These are phyloP conservation scores for Melierax canorus DNA, from an alignment of 2,113 vertebrate genomes.

Conservation along the genomic window DNA sequence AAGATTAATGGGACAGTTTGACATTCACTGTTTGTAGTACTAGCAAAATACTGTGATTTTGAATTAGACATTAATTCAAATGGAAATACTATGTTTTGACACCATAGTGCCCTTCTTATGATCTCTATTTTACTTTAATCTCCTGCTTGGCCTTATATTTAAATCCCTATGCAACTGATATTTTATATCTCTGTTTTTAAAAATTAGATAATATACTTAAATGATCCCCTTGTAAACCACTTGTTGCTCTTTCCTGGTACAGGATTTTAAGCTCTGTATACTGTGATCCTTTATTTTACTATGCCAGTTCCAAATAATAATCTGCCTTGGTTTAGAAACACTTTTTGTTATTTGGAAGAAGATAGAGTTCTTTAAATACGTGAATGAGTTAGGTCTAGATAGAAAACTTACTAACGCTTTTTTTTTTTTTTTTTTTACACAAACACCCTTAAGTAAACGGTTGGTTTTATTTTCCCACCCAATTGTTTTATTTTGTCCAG, in stretches of 20 bases:
- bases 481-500: neutral
- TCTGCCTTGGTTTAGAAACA: conserved; percentile 50
- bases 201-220: conserved; percentile 63
- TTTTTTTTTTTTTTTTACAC: neutral
- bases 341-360: conserved; percentile 48
- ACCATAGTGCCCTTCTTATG: conserved; percentile 76
- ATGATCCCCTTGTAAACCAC: conserved; percentile 68
- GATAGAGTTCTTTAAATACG: conserved; percentile 43
- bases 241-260: conserved; percentile 67
- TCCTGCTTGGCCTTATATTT: conserved; percentile 84
- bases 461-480: neutral
- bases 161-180: conserved; percentile 82
- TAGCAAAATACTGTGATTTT: conserved; percentile 84
- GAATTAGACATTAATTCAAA: conserved; percentile 71
- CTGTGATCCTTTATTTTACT: conserved; percentile 73
- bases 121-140: conserved; percentile 71
- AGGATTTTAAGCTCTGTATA: conserved; percentile 71
- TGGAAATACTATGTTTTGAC: conserved; percentile 72
- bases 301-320: conserved; percentile 57
- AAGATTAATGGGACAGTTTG: conserved; percentile 68
- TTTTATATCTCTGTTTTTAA: conserved; percentile 75
- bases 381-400: conserved; percentile 38
- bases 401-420: conserved; percentile 58
- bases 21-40: conserved; percentile 75
- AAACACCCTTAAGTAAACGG: neutral